Conservation (phyloP, 2,888 invertebrate genomes). For the Xestia c-nigrum region DNA sequence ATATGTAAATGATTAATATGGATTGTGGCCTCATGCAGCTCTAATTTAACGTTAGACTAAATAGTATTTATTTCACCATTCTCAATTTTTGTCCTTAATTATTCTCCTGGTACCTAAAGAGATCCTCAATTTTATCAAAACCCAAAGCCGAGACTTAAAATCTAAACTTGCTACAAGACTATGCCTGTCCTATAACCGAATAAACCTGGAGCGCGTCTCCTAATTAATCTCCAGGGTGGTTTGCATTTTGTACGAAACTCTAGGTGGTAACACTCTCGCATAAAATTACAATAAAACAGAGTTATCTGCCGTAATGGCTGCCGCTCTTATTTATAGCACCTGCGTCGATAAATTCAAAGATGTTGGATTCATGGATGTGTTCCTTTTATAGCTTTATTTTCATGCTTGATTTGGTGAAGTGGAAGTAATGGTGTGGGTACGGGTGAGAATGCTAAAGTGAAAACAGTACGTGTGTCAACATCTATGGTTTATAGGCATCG, state of each 20-base stretch:
- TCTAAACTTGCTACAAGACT: constrained; percentile 34
- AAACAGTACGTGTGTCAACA: constrained; percentile 55
- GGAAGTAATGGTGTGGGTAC: constrained; percentile 43
- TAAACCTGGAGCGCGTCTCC: constrained; percentile 54
- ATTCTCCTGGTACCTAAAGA: background rate
- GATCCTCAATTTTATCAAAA: constrained; percentile 2
- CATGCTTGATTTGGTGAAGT: constrained; percentile 49
- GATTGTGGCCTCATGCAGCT: background rate
- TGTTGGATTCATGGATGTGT: constrained; percentile 62
- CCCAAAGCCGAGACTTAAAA: constrained; percentile 6
- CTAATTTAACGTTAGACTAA: background rate
- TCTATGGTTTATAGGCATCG: constrained; percentile 18
- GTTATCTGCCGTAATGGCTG: constrained; percentile 80
- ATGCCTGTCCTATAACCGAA: constrained; percentile 53
- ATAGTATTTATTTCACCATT: background rate
- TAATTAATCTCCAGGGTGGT: constrained; percentile 69
- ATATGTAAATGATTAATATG: background rate
- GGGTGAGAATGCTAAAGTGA: constrained; percentile 33
- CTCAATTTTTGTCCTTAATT: background rate
- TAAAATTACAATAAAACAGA: constrained; percentile 85
- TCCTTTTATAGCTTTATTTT: constrained; percentile 62
- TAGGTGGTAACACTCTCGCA: constrained; percentile 79
- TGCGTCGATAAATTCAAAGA: constrained; percentile 71
- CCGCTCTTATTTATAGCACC: constrained; percentile 81
- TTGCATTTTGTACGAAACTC: constrained; percentile 66